Conservation (phyloP, 1,140 invertebrate species). For the Heterodera schachtii region DNA sequence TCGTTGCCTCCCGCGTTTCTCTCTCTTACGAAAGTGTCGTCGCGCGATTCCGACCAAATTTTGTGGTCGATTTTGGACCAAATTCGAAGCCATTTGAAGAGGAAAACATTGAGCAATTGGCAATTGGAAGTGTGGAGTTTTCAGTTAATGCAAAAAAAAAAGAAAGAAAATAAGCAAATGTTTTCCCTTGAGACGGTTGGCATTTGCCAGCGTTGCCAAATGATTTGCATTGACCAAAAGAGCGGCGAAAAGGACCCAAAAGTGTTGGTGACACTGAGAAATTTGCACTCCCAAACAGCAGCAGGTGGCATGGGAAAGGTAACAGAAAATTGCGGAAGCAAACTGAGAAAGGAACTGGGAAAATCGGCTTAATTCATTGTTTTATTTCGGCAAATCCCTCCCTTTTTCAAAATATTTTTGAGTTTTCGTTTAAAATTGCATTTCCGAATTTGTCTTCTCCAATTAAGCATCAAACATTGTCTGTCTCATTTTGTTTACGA, state of each 20-base stretch:
- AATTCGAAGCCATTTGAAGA: constrained; percentile 74
- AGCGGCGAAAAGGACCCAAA: constrained; percentile 80
- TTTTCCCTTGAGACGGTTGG: constrained; percentile 30
- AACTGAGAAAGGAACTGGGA: too few relatives aligned
- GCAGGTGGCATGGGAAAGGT: constrained; percentile 51
- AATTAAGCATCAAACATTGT: too few relatives aligned
- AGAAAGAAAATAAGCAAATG: background rate
- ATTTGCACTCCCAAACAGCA: constrained; percentile 54
- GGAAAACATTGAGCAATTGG: constrained; percentile 74
- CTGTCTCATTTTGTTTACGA: background rate
- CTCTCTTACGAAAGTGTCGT: constrained; percentile 68
- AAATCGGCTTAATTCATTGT: too few relatives aligned
- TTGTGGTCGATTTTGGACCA: constrained; percentile 68
- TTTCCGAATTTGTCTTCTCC: too few relatives aligned
- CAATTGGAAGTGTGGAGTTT: constrained; percentile 75
- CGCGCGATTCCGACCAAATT: constrained; percentile 71
- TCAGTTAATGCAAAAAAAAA: constrained; percentile 68
- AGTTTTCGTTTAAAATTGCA: too few relatives aligned
- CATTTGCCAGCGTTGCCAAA: constrained; percentile 72
- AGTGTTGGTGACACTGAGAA: constrained; percentile 77
- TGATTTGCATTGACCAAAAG: constrained; percentile 87
- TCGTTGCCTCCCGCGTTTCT: constrained; percentile 72
- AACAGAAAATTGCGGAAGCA: background rate
- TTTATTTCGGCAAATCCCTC: too few relatives aligned
- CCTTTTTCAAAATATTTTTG: too few relatives aligned